phyloP scores from a whole-genome alignment of 2,888 invertebrate genomes.

The Steinernema scapterisci region DNA sequence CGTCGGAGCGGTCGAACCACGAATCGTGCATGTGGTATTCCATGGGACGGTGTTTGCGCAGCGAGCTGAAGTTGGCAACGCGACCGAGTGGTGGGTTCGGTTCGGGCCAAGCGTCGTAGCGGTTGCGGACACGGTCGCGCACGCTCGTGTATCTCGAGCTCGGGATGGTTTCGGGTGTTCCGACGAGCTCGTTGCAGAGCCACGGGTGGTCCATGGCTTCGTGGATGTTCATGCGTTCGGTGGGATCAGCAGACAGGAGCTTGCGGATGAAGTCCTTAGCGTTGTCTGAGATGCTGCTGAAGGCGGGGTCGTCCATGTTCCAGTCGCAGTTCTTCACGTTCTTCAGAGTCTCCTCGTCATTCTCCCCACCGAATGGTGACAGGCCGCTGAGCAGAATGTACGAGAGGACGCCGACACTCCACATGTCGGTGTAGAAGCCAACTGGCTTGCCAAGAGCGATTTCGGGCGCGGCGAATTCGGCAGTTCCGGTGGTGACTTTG shows the following conservation, averaged over 20 bases:
- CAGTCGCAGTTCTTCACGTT: constrained; percentile 98
- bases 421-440: constrained; percentile 99
- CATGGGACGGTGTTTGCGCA: constrained; percentile 90
- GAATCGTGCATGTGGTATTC: constrained; percentile 95
- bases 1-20: constrained; percentile 75
- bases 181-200: constrained; percentile 75
- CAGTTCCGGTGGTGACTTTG: constrained; percentile 84
- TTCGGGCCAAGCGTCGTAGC: constrained; percentile 71
- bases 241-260: constrained; percentile 87
- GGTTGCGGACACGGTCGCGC: constrained; percentile 82
- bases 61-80: constrained; percentile 92
- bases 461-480: constrained; percentile 99
- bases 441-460: constrained; percentile 97
- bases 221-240: constrained; percentile 95
- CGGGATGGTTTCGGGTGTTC: constrained; percentile 75
- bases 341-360: constrained; percentile 94
- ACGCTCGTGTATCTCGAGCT: constrained; percentile 83
- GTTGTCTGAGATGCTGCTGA: constrained; percentile 89
- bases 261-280: constrained; percentile 96
- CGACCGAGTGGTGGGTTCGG: constrained; percentile 92
- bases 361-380: constrained; percentile 98
- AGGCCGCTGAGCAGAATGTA: constrained; percentile 95
- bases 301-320: constrained; percentile 97
- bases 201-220: constrained; percentile 93
- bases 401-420: constrained; percentile 97